A percentile compares a stretch with the other conserved stretches of the same genome.
These are phyloP conservation scores for Hassar affinis DNA, from an alignment of 2,113 vertebrate species.

Conservation along the genomic window DNA sequence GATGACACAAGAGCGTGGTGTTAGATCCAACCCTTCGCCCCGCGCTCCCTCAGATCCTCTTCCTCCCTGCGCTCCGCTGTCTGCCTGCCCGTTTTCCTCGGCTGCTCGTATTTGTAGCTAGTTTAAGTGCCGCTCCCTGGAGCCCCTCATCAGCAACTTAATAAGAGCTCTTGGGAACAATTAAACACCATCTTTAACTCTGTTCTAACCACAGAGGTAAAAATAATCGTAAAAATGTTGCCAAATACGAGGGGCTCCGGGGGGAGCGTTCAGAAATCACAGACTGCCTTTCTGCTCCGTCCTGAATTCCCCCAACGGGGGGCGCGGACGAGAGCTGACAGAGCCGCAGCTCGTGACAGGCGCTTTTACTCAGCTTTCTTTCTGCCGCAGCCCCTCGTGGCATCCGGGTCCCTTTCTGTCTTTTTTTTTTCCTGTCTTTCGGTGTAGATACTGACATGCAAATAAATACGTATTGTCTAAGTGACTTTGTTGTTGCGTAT, in stretches of 20 bases:
- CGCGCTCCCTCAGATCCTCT: constrained; percentile 11
- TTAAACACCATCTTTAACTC: constrained; percentile 87
- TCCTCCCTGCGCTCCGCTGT: constrained; percentile 16
- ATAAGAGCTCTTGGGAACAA: constrained; percentile 88
- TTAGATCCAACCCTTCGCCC: constrained; percentile 27
- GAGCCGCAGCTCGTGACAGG: constrained; percentile 67
- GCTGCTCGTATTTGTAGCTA: constrained; percentile 82
- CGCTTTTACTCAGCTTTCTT: constrained; percentile 70
- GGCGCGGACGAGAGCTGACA: constrained; percentile 55
- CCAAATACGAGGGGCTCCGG: constrained; percentile 74
- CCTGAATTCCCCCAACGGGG: constrained; percentile 50
- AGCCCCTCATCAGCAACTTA: constrained; percentile 90
- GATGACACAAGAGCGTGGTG: neutral
- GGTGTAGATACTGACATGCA: constrained; percentile 69
- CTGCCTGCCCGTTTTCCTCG: constrained; percentile 37
- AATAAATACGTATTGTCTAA: constrained; percentile 77
- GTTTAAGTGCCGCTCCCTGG: constrained; percentile 83
- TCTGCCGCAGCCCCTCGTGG: constrained; percentile 65
- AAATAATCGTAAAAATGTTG: constrained; percentile 75
- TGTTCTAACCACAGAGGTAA: constrained; percentile 77
- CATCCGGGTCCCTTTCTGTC: constrained; percentile 59
- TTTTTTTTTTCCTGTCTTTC: constrained; percentile 50
- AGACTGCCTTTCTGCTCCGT: constrained; percentile 62
- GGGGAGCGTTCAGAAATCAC: constrained; percentile 72
- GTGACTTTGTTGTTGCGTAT: constrained; percentile 74